Base-by-base conservation (phyloP, 2,888 invertebrate species). In the Pseudococcus viburni region DNA sequence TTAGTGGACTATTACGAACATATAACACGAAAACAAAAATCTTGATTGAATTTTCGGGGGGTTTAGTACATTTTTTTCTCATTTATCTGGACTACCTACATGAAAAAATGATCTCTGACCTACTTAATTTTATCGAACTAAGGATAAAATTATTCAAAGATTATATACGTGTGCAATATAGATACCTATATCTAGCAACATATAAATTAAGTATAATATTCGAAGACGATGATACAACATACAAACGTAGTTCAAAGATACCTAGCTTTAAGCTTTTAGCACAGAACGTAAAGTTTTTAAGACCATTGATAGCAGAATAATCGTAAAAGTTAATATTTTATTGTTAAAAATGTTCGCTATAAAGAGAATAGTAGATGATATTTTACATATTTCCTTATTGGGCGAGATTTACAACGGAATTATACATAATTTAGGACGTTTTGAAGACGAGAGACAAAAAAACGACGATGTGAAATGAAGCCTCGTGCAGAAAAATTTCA, bases 371-470 rank as follows among this genome's bases (percentile, higher is more conserved):
- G 11, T 17, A 15, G 33, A 46, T 83, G 80, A 19, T 83, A 83
- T 46, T 46, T 46, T 77, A 17, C 77, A 77, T 77, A 77, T 77
- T 77, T 77, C 42, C 77, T 77, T 77, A 77, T 39, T 42, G 77
- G 42, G n/a, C 59, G 59, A 85, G 64, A 85, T 85, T 85, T 85
- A 85, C 48, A 19, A 55, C 39, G 26, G 64, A 85, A 85, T 85
- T 85, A 64, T 85, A 55, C 85, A 55, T 59, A 15, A 64, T 64
- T 85, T 42, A 39, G 19, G 46, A 46, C 19, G 11, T 0, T 77
- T 42, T 4, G 84, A 64, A 85, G 64, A 42, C 42, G 9, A 42
- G 5, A 42, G 42, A 42, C 42, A 42, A 85, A 55, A n/a, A 85
- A 85, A 42, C 26, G 42, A 85, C 12, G n/a, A 85, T 2, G 22